Conservation (phyloP, 2,888 invertebrate genomes). For the Antheraea assamensis region DNA sequence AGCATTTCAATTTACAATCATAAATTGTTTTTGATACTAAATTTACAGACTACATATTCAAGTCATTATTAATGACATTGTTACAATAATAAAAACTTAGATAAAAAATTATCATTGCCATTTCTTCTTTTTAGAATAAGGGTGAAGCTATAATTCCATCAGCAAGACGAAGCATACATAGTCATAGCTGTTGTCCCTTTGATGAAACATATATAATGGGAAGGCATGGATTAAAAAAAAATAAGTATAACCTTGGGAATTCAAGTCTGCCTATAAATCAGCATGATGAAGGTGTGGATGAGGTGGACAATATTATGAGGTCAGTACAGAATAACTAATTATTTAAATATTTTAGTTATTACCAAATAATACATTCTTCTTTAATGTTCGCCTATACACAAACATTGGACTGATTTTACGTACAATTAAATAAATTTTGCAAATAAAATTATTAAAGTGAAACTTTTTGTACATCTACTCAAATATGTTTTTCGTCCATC, state of each 20-base stretch:
- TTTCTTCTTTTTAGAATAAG: slow-evolving; percentile 44
- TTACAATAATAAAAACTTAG: no score
- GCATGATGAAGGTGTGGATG: slow-evolving; percentile 48
- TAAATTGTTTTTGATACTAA: no score
- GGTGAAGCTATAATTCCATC: slow-evolving; percentile 52
- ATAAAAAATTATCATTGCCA: background rate
- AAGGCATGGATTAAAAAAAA: slow-evolving; percentile 41
- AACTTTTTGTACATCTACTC: no score
- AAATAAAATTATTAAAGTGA: no score
- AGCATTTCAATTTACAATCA: no score
- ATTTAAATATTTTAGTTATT: background rate
- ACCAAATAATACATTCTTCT: background rate
- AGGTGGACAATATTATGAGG: slow-evolving; percentile 67
- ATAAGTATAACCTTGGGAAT: slow-evolving; percentile 13
- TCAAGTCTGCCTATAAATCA: slow-evolving; percentile 14
- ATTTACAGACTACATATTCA: no score
- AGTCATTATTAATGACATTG: no score
- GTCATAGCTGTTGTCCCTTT: slow-evolving; percentile 34
- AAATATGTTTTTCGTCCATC: no score
- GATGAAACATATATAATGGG: slow-evolving; percentile 46
- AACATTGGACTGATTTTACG: no score
- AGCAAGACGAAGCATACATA: slow-evolving; percentile 59
- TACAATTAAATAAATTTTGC: no score
- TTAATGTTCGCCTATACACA: background rate
- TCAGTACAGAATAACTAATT: slow-evolving; percentile 29